Conservation (phyloP, 2,113 vertebrate genomes). For the Aramus guarauna region DNA sequence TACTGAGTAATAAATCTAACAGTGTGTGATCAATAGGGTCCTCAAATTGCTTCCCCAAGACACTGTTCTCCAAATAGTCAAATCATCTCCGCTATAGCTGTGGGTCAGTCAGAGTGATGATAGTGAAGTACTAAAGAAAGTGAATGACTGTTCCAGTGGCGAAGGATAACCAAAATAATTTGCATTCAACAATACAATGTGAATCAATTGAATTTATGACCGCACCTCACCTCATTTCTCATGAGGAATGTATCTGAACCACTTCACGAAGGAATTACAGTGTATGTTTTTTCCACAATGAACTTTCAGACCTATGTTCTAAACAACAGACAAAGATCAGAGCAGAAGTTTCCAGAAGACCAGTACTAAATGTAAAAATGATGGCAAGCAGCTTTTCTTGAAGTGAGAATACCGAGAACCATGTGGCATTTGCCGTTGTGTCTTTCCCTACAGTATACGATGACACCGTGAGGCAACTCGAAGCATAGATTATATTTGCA, state of each 20-base stretch:
- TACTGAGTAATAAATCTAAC: not conserved
- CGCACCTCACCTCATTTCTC: not conserved
- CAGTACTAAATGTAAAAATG: not conserved
- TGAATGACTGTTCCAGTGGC: not conserved
- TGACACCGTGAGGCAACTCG: accelerated
- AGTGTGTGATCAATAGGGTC: not conserved
- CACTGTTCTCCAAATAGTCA: not conserved
- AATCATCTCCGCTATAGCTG: not conserved
- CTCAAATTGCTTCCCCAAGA: not conserved
- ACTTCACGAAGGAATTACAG: not conserved
- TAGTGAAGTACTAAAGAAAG: not conserved
- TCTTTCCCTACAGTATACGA: not conserved
- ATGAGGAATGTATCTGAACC: not conserved
- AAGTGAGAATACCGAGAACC: not conserved
- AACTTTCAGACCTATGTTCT: not conserved
- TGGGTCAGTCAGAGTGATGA: not conserved
- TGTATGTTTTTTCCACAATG: not conserved
- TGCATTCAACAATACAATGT: not conserved
- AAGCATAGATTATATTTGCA: not conserved
- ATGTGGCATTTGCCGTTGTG: not conserved
- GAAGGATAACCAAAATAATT: not conserved
- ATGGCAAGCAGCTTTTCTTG: not conserved
- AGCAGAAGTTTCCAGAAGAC: not conserved
- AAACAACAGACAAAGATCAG: not conserved
- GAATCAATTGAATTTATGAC: not conserved